phyloP scores from a whole-genome alignment of 2,888 invertebrate genomes.

The Drosophila prostipennis region DNA sequence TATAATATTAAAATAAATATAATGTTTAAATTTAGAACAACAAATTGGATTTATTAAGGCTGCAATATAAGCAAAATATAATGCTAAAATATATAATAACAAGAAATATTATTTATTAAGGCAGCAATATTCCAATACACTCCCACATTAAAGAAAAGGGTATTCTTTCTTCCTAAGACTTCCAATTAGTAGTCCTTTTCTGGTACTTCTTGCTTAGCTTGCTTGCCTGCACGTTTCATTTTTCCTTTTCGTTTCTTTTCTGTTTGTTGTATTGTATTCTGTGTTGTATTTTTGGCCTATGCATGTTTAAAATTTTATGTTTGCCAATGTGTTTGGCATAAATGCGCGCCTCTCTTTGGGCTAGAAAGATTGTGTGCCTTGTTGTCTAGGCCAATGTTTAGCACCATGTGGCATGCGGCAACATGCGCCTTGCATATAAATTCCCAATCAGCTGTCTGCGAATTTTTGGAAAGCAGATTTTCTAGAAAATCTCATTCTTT shows the following conservation, averaged over 20 bases:
- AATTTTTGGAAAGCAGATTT: conserved; percentile 48
- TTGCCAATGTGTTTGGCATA: conserved; percentile 79
- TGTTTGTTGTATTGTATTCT: conserved; percentile 63
- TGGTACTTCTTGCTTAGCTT: conserved; percentile 14
- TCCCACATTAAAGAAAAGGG: not conserved
- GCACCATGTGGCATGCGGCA: conserved; percentile 72
- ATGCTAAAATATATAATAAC: too few species aligned
- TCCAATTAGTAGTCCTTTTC: not conserved
- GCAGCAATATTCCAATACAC: too few species aligned
- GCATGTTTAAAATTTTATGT: conserved; percentile 79
- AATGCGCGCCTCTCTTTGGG: conserved; percentile 47
- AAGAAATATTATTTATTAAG: too few species aligned
- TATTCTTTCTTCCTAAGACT: not conserved
- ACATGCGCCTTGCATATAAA: conserved; percentile 77
- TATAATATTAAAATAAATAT: too few species aligned
- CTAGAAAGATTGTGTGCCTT: conserved; percentile 34
- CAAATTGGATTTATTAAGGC: too few species aligned
- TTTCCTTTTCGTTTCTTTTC: conserved; percentile 27
- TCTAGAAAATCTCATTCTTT: conserved; percentile 20
- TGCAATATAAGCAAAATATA: too few species aligned
- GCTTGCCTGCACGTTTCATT: conserved; percentile 13
- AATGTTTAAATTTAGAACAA: too few species aligned
- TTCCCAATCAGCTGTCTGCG: conserved; percentile 50
- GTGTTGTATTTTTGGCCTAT: conserved; percentile 76
- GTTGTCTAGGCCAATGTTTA: conserved; percentile 71